These are phyloP conservation scores for Crotalus viridis DNA, from an alignment of 2,113 vertebrate species.

Conservation along the genomic window DNA sequence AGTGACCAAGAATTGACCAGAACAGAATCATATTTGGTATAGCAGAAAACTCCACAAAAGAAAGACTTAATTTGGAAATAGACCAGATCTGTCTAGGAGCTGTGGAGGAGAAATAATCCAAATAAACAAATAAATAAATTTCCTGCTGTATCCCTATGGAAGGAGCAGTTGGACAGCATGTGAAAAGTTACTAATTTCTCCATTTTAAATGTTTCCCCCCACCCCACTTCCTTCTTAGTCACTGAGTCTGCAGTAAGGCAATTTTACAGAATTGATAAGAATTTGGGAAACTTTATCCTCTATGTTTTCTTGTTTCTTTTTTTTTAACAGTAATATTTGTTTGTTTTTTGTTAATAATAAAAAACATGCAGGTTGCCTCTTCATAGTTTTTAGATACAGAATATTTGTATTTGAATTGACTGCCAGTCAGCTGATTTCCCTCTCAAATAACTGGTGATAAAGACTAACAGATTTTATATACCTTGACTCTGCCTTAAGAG, in stretches of 20 bases:
- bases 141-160: neutral
- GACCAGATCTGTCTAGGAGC: neutral
- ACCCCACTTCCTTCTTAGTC: neutral
- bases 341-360: slow-evolving; percentile 20
- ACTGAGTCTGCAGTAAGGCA: neutral
- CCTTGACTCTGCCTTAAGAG: neutral
- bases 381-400: slow-evolving; percentile 31
- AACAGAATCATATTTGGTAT: neutral
- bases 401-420: slow-evolving; percentile 17
- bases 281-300: neutral
- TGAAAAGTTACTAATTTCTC: neutral
- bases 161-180: neutral
- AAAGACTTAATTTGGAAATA: neutral
- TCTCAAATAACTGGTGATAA: neutral
- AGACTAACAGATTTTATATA: neutral
- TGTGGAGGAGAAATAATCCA: neutral
- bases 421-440: neutral
- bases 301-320: neutral
- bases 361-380: slow-evolving; percentile 11
- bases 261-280: neutral
- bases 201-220: neutral
- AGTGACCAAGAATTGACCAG: neutral
- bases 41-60: neutral
- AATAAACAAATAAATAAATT: neutral
- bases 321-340: slow-evolving; percentile 26